Evolutionary conservation across 2,888 invertebrate species (phyloP).

Genomic region (Taphrorychus bicolor): DNA sequence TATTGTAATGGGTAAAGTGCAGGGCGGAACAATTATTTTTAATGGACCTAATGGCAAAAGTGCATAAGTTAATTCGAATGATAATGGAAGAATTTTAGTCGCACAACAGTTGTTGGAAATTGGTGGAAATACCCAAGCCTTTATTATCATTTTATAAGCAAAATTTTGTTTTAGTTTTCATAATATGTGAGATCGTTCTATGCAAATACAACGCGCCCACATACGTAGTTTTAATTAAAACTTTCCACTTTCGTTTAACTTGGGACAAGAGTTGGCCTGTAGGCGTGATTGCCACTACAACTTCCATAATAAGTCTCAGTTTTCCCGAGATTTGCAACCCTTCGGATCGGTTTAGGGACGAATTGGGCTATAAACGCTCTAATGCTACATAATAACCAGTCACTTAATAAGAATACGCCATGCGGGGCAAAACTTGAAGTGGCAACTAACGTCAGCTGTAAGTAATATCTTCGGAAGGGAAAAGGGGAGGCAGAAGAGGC

Average conservation of each 20-base stretch:
- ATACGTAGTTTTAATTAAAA: background rate
- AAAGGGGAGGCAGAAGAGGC: conserved; percentile 11
- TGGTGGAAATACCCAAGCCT: background rate
- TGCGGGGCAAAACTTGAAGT: conserved; percentile 42
- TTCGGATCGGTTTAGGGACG: conserved; percentile 32
- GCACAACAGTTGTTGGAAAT: background rate
- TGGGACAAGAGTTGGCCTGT: conserved; percentile 7
- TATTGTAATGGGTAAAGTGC: conserved; percentile 32
- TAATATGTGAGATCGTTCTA: too few relatives aligned
- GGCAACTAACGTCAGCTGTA: conserved; percentile 45
- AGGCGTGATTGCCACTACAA: conserved; percentile 20
- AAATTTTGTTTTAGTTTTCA: too few relatives aligned
- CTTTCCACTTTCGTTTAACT: background rate
- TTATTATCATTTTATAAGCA: too few relatives aligned
- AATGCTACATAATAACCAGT: conserved; percentile 47
- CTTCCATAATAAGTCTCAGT: conserved; percentile 23
- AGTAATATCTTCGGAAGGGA: conserved; percentile 30
- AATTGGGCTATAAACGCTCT: conserved; percentile 45
- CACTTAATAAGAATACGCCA: conserved; percentile 49
- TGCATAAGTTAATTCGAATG: conserved; percentile 19
- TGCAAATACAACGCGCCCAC: too few relatives aligned
- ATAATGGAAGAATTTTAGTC: conserved; percentile 13
- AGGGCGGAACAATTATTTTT: conserved; percentile 26
- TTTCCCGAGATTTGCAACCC: conserved; percentile 20
- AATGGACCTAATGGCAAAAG: conserved; percentile 21